A percentile compares a stretch with the other conserved stretches of the same genome.
phyloP scores from a whole-genome alignment of 2,113 vertebrate species.

The Archilochus colubris region DNA sequence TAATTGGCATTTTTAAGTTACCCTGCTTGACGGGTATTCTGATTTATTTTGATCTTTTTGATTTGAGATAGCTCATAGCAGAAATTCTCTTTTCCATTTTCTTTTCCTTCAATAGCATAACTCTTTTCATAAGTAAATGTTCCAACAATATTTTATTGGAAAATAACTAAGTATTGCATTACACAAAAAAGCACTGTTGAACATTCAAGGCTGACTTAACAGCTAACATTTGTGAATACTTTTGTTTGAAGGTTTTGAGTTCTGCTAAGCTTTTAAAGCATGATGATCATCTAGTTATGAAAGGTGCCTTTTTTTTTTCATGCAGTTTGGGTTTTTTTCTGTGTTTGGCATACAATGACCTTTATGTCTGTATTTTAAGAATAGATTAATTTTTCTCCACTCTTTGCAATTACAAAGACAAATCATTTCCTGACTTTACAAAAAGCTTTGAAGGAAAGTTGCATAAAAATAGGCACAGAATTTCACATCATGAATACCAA shows the following conservation, averaged over 20 bases:
- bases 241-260: not conserved
- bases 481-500: slow-evolving; percentile 16
- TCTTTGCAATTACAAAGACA: not conserved
- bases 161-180: not conserved
- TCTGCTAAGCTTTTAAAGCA: not conserved
- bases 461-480: not conserved
- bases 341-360: not conserved
- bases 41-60: not conserved
- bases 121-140: not conserved
- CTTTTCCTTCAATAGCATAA: not conserved
- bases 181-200: not conserved
- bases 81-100: not conserved
- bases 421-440: not conserved
- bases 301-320: not conserved
- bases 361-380: not conserved
- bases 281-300: not conserved
- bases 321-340: not conserved
- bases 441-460: not conserved
- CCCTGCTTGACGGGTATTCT: not conserved
- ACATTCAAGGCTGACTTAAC: not conserved
- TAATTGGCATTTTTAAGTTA: not conserved
- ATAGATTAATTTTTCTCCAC: not conserved
- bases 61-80: not conserved
- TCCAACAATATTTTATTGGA: not conserved
- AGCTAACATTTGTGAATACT: not conserved